Evolutionary conservation across 2,113 vertebrate species (phyloP), one percentile per base, ranked within the genome.

Genomic region (Octodon degus): DNA sequence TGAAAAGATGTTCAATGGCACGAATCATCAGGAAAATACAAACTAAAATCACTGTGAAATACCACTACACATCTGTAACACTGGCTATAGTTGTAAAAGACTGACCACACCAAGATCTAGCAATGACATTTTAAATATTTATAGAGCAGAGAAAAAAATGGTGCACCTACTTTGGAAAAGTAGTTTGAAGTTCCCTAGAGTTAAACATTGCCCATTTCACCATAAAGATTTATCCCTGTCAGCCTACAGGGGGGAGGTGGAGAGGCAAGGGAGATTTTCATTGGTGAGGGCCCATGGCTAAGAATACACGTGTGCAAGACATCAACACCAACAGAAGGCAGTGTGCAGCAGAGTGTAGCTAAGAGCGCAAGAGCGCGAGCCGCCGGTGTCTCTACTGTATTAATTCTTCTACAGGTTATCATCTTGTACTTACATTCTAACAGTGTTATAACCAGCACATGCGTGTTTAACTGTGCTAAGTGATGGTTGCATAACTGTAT

Each of bases 121-220:
- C 62, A 70, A 79, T n/a, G 63, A 67, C 3, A 88, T 24, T 32
- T 74, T 63, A 77, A 2, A 62, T 13, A 88, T 16, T 63, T 34
- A 20, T 7, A 74, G 30, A 5, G 0, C 7, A 27, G 25, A 77
- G 5, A 70, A 55, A 68, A 89, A 79, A 63, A 81, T 8, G 5
- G 25, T 20, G 0, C 34, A 74, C 86, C 25, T 47, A 53, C 24
- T 92, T 92, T 77, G 74, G 63, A 89, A 89, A 90, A 62, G 7
- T 37, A 68, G 37, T 84, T 43, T 67, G 58, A 53, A 72, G 34
- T 53, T 90, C 90, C 76, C 87, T 55, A 68, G 34, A 89, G 8
- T 85, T 43, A 87, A 91, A 43, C 70, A 93, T 40, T 65, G 82
- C 82, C n/a, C 30, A 63, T 50, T 96, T 62, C 12, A 53, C 34